Conservation (phyloP, 2,888 invertebrate genomes). For the Orthosia cruda region DNA sequence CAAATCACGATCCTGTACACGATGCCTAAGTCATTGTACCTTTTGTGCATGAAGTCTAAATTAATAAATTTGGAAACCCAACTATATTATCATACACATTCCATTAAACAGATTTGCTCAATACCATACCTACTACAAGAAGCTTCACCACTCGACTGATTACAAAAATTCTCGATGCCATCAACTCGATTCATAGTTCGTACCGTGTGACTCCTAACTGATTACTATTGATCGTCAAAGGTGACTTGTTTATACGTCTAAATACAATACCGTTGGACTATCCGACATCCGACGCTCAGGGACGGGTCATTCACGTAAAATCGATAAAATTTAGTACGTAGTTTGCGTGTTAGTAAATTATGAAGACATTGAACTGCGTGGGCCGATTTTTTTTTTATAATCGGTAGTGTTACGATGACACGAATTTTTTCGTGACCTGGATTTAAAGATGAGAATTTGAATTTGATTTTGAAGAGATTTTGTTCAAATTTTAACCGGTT, state of each 20-base stretch:
- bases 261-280: slow-evolving; percentile 77
- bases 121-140: not conserved
- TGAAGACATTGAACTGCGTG: slow-evolving; percentile 59
- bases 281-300: slow-evolving; percentile 75
- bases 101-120: not conserved
- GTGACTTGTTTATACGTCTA: slow-evolving; percentile 81
- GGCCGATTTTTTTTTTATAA: slow-evolving; percentile 57
- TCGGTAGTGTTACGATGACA: slow-evolving; percentile 24
- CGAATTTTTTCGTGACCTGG: slow-evolving; percentile 31
- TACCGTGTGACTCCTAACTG: slow-evolving; percentile 70
- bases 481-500: not conserved
- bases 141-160: not conserved
- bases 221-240: slow-evolving; percentile 81
- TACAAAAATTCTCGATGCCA: slow-evolving; percentile 21
- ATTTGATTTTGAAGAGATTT: too few species aligned
- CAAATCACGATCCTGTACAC: too few species aligned
- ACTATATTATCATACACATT: not conserved
- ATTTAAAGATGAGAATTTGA: too few species aligned
- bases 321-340: slow-evolving; percentile 71
- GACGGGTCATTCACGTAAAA: slow-evolving; percentile 77
- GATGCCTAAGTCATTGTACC: too few species aligned
- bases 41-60: too few species aligned
- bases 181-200: slow-evolving; percentile 32
- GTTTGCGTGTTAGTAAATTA: slow-evolving; percentile 67
- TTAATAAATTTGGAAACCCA: too few species aligned